These are phyloP conservation scores for Agrotis puta DNA, from an alignment of 2,888 invertebrate genomes.

Conservation along the genomic window DNA sequence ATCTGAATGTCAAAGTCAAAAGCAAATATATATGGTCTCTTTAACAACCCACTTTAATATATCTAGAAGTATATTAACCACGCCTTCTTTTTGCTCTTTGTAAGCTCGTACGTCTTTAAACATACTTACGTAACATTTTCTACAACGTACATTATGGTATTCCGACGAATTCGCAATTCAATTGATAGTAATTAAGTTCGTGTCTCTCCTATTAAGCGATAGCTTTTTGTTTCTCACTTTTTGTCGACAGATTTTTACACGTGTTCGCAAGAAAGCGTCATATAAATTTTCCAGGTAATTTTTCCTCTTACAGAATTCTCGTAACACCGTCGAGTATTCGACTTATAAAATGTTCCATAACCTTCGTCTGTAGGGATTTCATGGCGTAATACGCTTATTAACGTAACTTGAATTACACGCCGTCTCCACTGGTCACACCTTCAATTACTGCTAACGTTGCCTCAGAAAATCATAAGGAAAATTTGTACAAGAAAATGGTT, in stretches of 20 bases:
- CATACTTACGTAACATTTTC: neutral
- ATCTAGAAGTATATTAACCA: no score
- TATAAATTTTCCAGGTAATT: constrained; percentile 7
- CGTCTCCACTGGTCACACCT: constrained; percentile 33
- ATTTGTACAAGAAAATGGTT: constrained; percentile 15
- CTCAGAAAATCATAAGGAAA: constrained; percentile 20
- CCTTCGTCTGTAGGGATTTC: constrained; percentile 46
- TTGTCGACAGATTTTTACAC: constrained; percentile 18
- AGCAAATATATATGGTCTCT: neutral
- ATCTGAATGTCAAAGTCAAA: neutral
- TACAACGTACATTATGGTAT: neutral
- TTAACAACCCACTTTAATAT: neutral
- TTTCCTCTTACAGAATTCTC: constrained; percentile 24
- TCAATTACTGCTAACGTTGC: constrained; percentile 17
- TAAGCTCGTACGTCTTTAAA: constrained; percentile 1
- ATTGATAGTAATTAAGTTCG: constrained; percentile 14
- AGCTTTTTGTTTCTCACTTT: constrained; percentile 45
- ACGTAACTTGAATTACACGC: constrained; percentile 45
- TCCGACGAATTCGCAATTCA: neutral
- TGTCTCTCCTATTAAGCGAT: constrained; percentile 28
- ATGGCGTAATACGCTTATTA: constrained; percentile 47
- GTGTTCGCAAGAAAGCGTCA: constrained; percentile 20
- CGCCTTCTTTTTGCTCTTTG: no score
- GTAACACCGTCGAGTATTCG: constrained; percentile 12
- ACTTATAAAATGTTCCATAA: constrained; percentile 40